Percentiles rank a stretch among this genome's conserved stretches.
Evolutionary conservation across 2,113 vertebrate genomes (phyloP).

Genomic region (Oreocharis arfaki): DNA sequence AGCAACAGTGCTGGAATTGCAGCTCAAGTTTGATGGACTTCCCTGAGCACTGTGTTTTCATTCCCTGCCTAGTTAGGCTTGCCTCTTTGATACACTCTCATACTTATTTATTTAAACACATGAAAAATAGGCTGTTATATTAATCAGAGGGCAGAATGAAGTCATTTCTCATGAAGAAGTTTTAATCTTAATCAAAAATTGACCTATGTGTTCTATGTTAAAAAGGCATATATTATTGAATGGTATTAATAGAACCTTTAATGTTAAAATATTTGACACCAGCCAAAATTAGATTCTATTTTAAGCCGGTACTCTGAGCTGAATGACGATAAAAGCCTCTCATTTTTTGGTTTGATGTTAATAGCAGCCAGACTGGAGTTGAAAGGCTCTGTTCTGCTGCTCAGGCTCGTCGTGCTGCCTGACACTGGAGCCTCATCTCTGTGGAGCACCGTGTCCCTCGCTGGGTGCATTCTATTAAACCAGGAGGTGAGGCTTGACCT

Average conservation of each 20-base stretch:
- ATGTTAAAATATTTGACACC: conserved; percentile 27
- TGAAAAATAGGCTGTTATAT: not conserved
- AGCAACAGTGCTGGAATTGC: not conserved
- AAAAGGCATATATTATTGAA: conserved; percentile 52
- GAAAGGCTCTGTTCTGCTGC: not conserved
- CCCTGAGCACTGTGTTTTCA: not conserved
- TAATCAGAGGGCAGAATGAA: conserved; percentile 19
- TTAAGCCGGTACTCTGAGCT: not conserved
- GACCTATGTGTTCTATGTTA: not conserved
- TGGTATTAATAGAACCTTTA: conserved; percentile 45
- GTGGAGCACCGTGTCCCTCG: not conserved
- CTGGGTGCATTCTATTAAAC: not conserved
- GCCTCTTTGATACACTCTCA: not conserved
- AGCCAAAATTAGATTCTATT: conserved; percentile 35
- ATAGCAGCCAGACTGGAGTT: not conserved
- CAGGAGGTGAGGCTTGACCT: not conserved
- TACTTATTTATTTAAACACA: conserved; percentile 32
- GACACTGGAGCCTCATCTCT: not conserved
- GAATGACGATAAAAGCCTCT: not conserved
- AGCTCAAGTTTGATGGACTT: not conserved
- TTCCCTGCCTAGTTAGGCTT: not conserved
- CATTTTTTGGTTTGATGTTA: not conserved
- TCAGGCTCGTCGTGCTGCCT: not conserved
- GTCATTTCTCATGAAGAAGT: not conserved
- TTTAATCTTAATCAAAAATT: conserved; percentile 35